phyloP scores from a whole-genome alignment of 1,140 invertebrate species.

The Cydia pomonella region DNA sequence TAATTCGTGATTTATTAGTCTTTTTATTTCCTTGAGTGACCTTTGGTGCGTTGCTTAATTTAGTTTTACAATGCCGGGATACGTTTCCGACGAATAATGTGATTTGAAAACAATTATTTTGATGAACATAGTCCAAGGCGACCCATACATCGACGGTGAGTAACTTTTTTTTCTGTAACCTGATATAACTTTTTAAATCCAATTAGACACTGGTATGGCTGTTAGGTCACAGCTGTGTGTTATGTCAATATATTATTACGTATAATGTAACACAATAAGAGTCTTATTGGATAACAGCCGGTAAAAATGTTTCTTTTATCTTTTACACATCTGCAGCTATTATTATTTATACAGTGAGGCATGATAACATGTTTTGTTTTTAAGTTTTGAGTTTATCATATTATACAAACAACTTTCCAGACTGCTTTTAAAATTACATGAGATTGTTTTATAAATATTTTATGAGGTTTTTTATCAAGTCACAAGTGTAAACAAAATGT shows the following conservation, averaged over 20 bases:
- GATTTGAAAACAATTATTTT: slow-evolving; percentile 37
- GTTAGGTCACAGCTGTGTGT: slow-evolving; percentile 35
- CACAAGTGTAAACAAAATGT: too few relatives aligned
- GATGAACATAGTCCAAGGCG: slow-evolving; percentile 36
- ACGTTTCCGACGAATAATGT: slow-evolving; percentile 29
- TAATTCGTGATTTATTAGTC: slow-evolving; percentile 11
- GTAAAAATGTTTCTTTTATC: slow-evolving; percentile 24
- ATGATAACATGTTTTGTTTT: slow-evolving; percentile 3
- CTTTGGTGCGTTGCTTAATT: slow-evolving; percentile 22
- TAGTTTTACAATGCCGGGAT: slow-evolving; percentile 30
- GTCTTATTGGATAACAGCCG: slow-evolving; percentile 35
- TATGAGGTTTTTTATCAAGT: too few relatives aligned
- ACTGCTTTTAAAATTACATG: not conserved
- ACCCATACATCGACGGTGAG: slow-evolving; percentile 36
- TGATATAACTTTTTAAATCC: slow-evolving; percentile 36
- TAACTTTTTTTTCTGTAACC: slow-evolving; percentile 34
- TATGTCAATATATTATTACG: slow-evolving; percentile 31
- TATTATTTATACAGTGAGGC: slow-evolving; percentile 10
- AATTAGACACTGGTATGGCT: slow-evolving; percentile 34
- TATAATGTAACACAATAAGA: slow-evolving; percentile 27
- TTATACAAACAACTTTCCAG: slow-evolving; percentile 1
- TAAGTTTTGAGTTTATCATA: not conserved
- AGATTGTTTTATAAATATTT: not conserved
- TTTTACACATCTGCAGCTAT: not conserved
- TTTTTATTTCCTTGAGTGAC: slow-evolving; percentile 6